phyloP scores from a whole-genome alignment of 2,113 vertebrate species.

The Anas platyrhynchos region DNA sequence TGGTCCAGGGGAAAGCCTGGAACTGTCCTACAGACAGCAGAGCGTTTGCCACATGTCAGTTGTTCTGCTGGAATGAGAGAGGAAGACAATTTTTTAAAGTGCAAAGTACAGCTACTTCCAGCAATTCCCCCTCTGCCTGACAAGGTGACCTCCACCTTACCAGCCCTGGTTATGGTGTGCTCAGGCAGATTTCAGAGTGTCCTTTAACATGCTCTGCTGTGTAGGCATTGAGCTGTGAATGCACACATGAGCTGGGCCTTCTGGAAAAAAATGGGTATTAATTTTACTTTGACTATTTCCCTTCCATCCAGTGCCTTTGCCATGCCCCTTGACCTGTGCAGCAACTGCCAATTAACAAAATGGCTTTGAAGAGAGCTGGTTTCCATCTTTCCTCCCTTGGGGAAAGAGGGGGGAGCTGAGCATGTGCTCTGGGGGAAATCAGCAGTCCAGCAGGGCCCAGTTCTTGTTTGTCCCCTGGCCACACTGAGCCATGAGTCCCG shows the following conservation, averaged over 20 bases:
- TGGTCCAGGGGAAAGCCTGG: neutral
- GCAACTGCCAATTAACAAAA: neutral
- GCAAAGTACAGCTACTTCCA: neutral
- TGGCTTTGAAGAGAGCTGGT: neutral
- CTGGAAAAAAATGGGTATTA: no score
- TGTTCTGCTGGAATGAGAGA: neutral
- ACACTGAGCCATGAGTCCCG: rapidly evolving
- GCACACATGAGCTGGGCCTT: neutral
- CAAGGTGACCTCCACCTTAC: neutral
- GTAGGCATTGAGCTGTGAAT: neutral
- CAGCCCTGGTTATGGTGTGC: neutral
- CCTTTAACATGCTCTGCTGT: neutral
- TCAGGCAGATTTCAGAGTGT: neutral
- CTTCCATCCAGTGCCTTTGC: neutral
- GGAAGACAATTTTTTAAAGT: neutral
- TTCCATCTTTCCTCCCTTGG: neutral
- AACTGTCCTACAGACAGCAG: neutral
- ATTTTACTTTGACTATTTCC: neutral
- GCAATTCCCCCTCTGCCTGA: neutral
- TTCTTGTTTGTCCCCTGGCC: neutral
- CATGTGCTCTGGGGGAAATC: neutral
- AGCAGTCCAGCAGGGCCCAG: neutral
- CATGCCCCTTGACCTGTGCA: neutral
- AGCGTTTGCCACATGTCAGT: rapidly evolving
- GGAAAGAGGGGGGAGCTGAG: neutral